phyloP scores from a whole-genome alignment of 2,888 invertebrate species.

The Cantharis lateralis region DNA sequence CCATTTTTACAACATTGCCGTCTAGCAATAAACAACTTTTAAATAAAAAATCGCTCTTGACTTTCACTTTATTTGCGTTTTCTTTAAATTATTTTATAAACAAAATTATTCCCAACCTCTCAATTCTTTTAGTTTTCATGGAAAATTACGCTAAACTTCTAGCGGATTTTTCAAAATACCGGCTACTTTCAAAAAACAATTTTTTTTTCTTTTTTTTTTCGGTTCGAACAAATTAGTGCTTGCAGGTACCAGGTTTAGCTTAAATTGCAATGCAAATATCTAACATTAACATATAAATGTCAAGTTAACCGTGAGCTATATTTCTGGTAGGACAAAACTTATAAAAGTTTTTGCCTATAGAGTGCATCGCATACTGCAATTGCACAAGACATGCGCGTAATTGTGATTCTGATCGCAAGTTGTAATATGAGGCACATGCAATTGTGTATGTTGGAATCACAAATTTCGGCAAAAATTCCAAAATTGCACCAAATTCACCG shows the following conservation, averaged over 20 bases:
- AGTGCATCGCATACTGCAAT: slow-evolving; percentile 56
- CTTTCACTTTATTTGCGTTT: neutral
- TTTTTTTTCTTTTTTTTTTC: neutral
- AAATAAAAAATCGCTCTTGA: neutral
- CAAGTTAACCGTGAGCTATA: slow-evolving; percentile 53
- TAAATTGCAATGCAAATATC: slow-evolving; percentile 46
- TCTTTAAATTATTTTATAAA: neutral
- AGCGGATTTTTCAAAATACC: neutral
- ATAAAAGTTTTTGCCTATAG: slow-evolving; percentile 57
- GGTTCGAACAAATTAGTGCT: neutral
- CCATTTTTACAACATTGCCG: neutral
- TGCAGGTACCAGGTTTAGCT: slow-evolving; percentile 35
- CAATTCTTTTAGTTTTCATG: neutral
- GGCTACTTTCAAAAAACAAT: no score
- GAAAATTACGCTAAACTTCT: neutral
- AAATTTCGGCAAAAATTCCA: neutral
- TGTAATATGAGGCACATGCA: slow-evolving; percentile 32
- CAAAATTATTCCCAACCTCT: neutral
- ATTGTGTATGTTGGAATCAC: neutral
- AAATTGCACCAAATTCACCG: neutral
- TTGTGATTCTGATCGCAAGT: slow-evolving; percentile 33
- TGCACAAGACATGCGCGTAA: slow-evolving; percentile 45
- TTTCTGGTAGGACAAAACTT: slow-evolving; percentile 52
- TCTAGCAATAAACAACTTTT: neutral
- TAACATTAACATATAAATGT: slow-evolving; percentile 53